Evolutionary conservation across 37 sponge, comb jelly and placozoan genomes (phyloP), one percentile per base, ranked within the genome.

Genomic region (Crambe crambe): DNA sequence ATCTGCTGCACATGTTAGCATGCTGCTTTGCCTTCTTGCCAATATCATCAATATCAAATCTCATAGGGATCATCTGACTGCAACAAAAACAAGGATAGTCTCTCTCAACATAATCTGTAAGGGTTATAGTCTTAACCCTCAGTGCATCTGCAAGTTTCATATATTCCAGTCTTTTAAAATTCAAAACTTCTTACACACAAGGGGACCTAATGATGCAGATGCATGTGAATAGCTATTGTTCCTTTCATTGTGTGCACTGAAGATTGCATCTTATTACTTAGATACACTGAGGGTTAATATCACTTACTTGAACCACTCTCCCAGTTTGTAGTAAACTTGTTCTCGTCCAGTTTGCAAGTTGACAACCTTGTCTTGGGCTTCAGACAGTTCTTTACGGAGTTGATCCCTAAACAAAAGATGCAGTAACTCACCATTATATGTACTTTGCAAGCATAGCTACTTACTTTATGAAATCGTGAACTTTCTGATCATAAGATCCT

Each of bases 361-460:
- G 35, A 82, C 64, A 20, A 82, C 65, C 82, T 82, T 82, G 25
- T 82, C 82, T 31, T 82, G 82, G 36, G 73, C 82, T 31, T 82
- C 73, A 18, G 25, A 43, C 21, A 82, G 35, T 3, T 29, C 73
- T 30, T 6, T 15, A 37, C 73, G 73, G 0, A 82, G 44, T 60
- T 73, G 56, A 17, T 40, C 43, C 62, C 82, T 82, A 68, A 1
- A 30, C 15, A 39, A 40, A 41, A n/a, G 20, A 37, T 2, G 30
- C 1, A 76, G 37, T 20, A 76, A 67, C 40, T 66, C 6, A 43
- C 38, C 2, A 54, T 56, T 2, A 40, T 37, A 60, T 2, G 59
- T 40, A 70, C 3, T 9, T 12, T 23, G 2, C 51, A 6, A 47
- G 12, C 51, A 47, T 47, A 47, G 51, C 51, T 40, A 72, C 72